Evolutionary conservation across 2,797 vertebrate genomes (phyloP).

Genomic region (Eulemur mongoz): DNA sequence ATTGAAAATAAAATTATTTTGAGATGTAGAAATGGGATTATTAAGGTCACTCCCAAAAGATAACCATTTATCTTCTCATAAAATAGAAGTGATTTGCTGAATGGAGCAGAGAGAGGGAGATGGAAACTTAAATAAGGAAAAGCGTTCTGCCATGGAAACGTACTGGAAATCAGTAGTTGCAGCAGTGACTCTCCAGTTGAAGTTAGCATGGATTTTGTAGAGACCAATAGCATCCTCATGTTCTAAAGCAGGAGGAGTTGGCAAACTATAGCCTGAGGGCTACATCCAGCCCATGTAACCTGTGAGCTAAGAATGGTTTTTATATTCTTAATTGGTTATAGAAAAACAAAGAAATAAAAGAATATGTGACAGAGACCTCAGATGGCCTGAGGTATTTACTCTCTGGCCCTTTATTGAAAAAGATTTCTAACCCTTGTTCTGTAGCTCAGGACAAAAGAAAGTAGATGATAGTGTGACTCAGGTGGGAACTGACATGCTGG

Average conservation of each 20-base stretch:
- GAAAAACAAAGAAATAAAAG: background rate
- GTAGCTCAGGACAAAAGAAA: background rate
- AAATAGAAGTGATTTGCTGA: slow-evolving; percentile 22
- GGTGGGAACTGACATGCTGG: background rate
- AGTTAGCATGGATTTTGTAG: background rate
- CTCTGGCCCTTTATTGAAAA: background rate
- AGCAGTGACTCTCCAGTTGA: background rate
- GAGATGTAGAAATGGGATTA: background rate
- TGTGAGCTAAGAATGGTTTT: background rate
- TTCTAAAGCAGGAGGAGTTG: background rate
- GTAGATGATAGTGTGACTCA: background rate
- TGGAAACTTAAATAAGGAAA: background rate
- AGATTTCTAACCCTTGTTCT: background rate
- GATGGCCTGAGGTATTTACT: background rate
- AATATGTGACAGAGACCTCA: background rate
- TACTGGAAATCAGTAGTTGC: background rate
- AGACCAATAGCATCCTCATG: background rate
- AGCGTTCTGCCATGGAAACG: background rate
- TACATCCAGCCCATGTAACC: background rate
- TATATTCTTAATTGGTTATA: background rate
- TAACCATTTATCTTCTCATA: slow-evolving; percentile 23
- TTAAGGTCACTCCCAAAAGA: slow-evolving; percentile 21
- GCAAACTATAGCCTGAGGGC: background rate
- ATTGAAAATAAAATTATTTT: slow-evolving; percentile 29
- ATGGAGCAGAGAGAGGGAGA: background rate